These are phyloP conservation scores for Tipula vernalis DNA, from an alignment of 2,888 invertebrate genomes.

Conservation along the genomic window DNA sequence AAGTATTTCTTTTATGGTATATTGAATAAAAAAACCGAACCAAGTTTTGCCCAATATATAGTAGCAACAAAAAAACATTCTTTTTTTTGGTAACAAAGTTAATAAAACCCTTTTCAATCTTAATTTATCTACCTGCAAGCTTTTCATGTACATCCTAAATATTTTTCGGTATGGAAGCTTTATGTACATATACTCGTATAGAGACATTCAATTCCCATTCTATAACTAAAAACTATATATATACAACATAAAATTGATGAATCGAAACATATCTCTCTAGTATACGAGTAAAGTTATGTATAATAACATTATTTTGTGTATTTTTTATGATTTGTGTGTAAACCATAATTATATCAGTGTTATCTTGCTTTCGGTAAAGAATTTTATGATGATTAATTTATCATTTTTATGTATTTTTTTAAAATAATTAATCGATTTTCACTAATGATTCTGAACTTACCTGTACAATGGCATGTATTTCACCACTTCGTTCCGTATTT, in stretches of 20 bases:
- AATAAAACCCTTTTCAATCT: not conserved
- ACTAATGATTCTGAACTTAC: constrained; percentile 33
- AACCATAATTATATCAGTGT: not conserved
- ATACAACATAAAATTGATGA: not conserved
- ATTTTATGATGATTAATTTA: not conserved
- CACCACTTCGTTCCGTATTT: constrained; percentile 60
- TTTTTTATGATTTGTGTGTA: not conserved
- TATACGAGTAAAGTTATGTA: not conserved
- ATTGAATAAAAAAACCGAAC: not conserved
- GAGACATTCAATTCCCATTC: not conserved
- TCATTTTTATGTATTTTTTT: not conserved
- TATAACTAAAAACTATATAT: not conserved
- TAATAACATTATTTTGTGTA: not conserved
- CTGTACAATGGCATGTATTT: constrained; percentile 65
- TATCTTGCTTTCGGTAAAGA: not conserved
- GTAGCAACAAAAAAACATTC: not conserved
- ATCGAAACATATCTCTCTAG: not conserved
- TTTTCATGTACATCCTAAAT: not conserved
- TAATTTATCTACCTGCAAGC: not conserved
- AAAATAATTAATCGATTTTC: not conserved
- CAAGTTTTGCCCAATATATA: not conserved
- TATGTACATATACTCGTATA: not conserved
- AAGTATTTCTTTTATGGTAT: not conserved
- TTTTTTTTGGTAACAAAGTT: not conserved
- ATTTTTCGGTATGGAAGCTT: not conserved